phyloP scores from a whole-genome alignment of 1,140 invertebrate genomes.

The Drosophila quadrilineata region DNA sequence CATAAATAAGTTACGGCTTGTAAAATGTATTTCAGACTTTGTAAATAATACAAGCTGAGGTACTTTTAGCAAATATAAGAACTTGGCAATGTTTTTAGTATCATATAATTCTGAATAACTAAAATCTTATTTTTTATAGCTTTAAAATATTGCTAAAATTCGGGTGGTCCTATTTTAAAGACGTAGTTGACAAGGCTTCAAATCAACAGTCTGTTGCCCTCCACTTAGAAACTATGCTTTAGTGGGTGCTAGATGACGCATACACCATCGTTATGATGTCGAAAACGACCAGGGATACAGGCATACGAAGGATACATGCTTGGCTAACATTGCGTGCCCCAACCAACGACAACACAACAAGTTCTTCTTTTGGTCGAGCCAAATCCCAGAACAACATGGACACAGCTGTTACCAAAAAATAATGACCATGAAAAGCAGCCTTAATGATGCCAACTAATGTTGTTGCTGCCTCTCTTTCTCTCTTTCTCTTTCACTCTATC shows the following conservation, averaged over 20 bases:
- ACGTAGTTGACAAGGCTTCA: constrained; percentile 16
- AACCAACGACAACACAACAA: neutral
- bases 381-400: constrained; percentile 71
- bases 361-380: constrained; percentile 46
- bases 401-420: constrained; percentile 81
- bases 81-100: no score
- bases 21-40: constrained; percentile 13
- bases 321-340: constrained; percentile 3
- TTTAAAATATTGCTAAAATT: no score
- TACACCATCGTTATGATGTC: constrained; percentile 67
- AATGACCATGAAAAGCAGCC: constrained; percentile 81
- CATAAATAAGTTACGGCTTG: constrained; percentile 37
- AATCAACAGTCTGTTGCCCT: constrained; percentile 60
- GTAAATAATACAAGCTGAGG: no score
- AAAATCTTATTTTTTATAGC: no score
- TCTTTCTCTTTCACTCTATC: no score
- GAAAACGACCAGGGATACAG: constrained; percentile 26
- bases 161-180: no score
- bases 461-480: constrained; percentile 44
- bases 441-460: constrained; percentile 81
- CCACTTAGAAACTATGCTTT: constrained; percentile 62
- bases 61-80: no score
- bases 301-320: constrained; percentile 11
- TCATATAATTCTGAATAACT: no score
- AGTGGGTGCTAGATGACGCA: constrained; percentile 75